Percentiles rank a stretch among this genome's conserved stretches.
phyloP scores from a whole-genome alignment of 2,797 vertebrate species.

The Ctenopoma multispine region DNA sequence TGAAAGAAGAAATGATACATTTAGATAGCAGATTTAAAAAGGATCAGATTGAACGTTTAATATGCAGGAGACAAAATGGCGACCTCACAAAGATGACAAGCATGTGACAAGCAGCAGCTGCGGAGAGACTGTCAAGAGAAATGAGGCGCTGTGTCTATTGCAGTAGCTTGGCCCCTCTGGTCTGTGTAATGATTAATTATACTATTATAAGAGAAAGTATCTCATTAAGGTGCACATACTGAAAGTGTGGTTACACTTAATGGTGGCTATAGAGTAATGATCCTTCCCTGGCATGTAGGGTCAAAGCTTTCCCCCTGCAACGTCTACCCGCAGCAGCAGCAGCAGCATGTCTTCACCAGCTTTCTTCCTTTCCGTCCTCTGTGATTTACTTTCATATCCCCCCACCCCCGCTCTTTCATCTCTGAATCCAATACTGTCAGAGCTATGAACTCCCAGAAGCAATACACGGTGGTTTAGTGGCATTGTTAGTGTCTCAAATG shows the following conservation, averaged over 20 bases:
- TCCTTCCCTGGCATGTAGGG: conserved; percentile 21
- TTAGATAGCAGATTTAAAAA: background rate
- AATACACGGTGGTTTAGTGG: conserved; percentile 59
- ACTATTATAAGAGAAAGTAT: conserved; percentile 31
- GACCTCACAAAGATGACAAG: conserved; percentile 17
- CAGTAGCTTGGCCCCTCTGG: conserved; percentile 17
- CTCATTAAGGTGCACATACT: conserved; percentile 44
- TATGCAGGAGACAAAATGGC: conserved; percentile 33
- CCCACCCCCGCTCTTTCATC: conserved; percentile 63
- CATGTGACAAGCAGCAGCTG: conserved; percentile 12
- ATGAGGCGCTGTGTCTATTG: background rate
- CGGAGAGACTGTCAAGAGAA: conserved; percentile 15
- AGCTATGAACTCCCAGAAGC: conserved; percentile 65
- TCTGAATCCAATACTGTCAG: conserved; percentile 63
- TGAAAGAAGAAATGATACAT: conserved; percentile 23
- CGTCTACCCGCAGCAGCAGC: conserved; percentile 32
- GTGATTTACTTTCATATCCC: conserved; percentile 59
- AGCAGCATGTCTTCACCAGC: conserved; percentile 44
- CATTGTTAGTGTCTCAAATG: conserved; percentile 61
- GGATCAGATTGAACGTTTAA: conserved; percentile 39
- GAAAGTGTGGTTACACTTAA: conserved; percentile 43
- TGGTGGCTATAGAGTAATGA: conserved; percentile 30
- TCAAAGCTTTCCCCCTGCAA: conserved; percentile 48
- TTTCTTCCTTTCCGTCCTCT: conserved; percentile 51
- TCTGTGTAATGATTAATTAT: conserved; percentile 52